These are phyloP conservation scores for Rotaria macrura DNA, from an alignment of 2,888 invertebrate genomes.

Conservation along the genomic window DNA sequence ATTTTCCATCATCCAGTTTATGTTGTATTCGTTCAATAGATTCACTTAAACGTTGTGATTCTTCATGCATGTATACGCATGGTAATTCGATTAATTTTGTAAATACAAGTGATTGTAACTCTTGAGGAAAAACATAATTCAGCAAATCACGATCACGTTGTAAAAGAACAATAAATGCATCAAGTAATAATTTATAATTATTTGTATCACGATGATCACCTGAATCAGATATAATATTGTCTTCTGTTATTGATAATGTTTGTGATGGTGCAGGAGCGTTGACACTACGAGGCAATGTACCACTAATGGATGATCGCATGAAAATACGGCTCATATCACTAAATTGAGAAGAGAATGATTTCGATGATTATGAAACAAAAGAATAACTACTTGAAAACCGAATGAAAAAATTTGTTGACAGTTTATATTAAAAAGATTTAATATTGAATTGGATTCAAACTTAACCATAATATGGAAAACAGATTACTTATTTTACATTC, in stretches of 20 bases:
- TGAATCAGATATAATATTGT: background rate
- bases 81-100: conserved; percentile 13
- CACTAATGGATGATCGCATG: background rate
- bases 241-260: background rate
- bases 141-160: conserved; percentile 17
- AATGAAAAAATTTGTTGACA: too few relatives aligned
- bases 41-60: background rate
- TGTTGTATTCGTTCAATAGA: background rate
- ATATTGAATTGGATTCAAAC: too few relatives aligned
- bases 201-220: conserved; percentile 13
- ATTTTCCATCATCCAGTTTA: background rate
- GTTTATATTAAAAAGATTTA: too few relatives aligned
- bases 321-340: background rate
- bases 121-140: background rate
- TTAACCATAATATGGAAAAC: too few relatives aligned
- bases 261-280: background rate
- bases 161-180: background rate
- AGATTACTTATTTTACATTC: too few relatives aligned
- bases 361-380: too few relatives aligned
- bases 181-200: conserved; percentile 2
- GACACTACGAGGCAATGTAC: background rate
- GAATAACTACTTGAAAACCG: too few relatives aligned
- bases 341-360: background rate
- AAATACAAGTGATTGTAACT: background rate
- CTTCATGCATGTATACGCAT: background rate